These are phyloP conservation scores for Procavia capensis DNA, from an alignment of 2,113 vertebrate species.

Conservation along the genomic window DNA sequence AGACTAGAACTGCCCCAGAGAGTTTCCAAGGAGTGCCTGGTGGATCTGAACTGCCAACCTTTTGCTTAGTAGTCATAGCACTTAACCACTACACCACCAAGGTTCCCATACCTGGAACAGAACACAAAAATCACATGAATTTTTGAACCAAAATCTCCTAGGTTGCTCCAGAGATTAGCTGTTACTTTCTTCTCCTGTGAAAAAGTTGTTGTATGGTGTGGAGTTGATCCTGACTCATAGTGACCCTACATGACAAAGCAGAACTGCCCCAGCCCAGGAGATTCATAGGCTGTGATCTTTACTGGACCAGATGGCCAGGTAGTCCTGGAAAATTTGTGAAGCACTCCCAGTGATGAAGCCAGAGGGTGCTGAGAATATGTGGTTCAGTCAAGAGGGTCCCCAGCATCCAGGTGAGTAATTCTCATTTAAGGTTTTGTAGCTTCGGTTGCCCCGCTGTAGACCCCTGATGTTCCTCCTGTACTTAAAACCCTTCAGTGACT, in stretches of 20 bases:
- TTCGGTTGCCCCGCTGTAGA: not conserved
- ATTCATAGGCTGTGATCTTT: not conserved
- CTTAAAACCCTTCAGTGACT: not conserved
- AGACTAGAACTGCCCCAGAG: too few relatives aligned
- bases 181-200: not conserved
- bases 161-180: not conserved
- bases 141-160: not conserved
- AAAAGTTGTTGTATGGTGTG: not conserved
- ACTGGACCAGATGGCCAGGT: not conserved
- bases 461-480: slow-evolving; percentile 11
- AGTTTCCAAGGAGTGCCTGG: too few relatives aligned
- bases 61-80: too few relatives aligned
- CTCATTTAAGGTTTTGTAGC: slow-evolving; percentile 2
- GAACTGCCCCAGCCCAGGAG: not conserved
- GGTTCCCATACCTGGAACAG: too few relatives aligned
- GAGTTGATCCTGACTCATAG: not conserved
- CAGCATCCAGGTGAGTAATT: not conserved
- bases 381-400: not conserved
- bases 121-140: not conserved
- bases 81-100: too few relatives aligned
- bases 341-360: not conserved
- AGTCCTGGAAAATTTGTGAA: not conserved
- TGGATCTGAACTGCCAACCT: too few relatives aligned
- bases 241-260: not conserved
- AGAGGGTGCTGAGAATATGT: not conserved